These are phyloP conservation scores for Bungarus multicinctus DNA, from an alignment of 2,113 vertebrate species.

Conservation along the genomic window DNA sequence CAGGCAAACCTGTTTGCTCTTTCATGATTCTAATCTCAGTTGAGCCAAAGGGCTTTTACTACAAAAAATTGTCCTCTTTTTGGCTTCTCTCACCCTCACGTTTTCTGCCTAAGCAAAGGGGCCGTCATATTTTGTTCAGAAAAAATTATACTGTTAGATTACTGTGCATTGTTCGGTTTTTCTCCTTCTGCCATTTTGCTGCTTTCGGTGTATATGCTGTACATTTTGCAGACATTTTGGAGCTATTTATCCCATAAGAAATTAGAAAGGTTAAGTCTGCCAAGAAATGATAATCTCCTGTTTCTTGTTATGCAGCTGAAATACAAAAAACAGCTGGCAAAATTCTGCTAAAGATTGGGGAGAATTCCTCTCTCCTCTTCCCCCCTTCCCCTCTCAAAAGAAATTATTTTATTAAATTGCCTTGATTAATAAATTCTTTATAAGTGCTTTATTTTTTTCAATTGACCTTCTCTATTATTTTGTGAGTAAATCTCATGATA, in stretches of 20 bases:
- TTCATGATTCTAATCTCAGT: constrained; percentile 66
- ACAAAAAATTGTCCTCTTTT: neutral
- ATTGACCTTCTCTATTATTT: neutral
- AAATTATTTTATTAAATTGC: neutral
- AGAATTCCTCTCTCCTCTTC: neutral
- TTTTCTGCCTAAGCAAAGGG: neutral
- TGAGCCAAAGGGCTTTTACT: constrained; percentile 49
- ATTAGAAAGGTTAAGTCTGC: constrained; percentile 22
- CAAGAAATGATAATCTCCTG: neutral
- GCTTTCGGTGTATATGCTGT: constrained; percentile 33
- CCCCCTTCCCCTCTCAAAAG: neutral
- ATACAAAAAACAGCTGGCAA: neutral
- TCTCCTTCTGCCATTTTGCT: constrained; percentile 23
- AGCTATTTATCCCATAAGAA: constrained; percentile 19
- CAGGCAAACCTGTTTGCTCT: constrained; percentile 63
- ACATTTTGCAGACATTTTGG: constrained; percentile 41
- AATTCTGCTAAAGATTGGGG: neutral
- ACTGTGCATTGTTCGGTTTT: constrained; percentile 18
- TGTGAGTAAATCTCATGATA: neutral
- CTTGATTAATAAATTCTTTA: neutral
- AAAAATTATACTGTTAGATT: constrained; percentile 39
- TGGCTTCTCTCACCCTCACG: constrained; percentile 4
- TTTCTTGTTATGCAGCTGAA: neutral
- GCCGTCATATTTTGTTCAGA: constrained; percentile 39
- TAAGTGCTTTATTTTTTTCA: neutral